These are phyloP conservation scores for Oncorhynchus masou DNA, from an alignment of 2,113 vertebrate species.

Conservation along the genomic window DNA sequence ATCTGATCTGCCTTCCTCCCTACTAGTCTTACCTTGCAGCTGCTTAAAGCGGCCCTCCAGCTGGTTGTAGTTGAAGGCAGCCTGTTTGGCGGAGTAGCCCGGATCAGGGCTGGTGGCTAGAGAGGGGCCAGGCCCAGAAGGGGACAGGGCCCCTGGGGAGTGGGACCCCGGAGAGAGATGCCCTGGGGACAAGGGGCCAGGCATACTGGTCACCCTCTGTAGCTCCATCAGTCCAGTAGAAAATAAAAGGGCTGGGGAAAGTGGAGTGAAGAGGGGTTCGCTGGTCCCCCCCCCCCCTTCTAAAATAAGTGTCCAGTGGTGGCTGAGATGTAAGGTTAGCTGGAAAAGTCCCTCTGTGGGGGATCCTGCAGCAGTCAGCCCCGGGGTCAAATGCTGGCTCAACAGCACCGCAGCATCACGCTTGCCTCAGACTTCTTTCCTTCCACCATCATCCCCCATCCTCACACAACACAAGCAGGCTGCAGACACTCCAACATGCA, in stretches of 20 bases:
- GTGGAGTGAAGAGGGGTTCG: neutral
- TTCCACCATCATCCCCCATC: conserved; percentile 17
- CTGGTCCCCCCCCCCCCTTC: neutral
- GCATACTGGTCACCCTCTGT: conserved; percentile 81
- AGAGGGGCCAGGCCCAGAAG: conserved; percentile 39
- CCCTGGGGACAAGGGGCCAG: conserved; percentile 75
- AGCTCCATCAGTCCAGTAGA: conserved; percentile 83
- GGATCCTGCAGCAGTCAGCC: neutral
- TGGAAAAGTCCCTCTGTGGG: neutral
- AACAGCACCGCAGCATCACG: conserved; percentile 58
- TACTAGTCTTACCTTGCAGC: conserved; percentile 86
- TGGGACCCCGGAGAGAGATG: conserved; percentile 56
- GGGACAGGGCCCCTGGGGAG: conserved; percentile 49
- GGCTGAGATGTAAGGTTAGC: neutral
- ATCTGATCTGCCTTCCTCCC: conserved; percentile 16
- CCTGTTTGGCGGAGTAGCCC: conserved; percentile 76
- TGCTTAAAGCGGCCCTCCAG: conserved; percentile 95
- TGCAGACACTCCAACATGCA: neutral
- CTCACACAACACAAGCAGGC: neutral
- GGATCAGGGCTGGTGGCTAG: conserved; percentile 8
- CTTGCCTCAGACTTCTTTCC: conserved; percentile 9
- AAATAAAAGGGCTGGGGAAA: conserved; percentile 6
- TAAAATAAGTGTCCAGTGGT: neutral
- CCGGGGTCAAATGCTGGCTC: conserved; percentile 21
- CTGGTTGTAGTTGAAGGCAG: conserved; percentile 93